A percentile compares a stretch with the other conserved stretches of the same genome.
Conservation (phyloP, 2,888 invertebrate species). For the Zelleria hepariella region DNA sequence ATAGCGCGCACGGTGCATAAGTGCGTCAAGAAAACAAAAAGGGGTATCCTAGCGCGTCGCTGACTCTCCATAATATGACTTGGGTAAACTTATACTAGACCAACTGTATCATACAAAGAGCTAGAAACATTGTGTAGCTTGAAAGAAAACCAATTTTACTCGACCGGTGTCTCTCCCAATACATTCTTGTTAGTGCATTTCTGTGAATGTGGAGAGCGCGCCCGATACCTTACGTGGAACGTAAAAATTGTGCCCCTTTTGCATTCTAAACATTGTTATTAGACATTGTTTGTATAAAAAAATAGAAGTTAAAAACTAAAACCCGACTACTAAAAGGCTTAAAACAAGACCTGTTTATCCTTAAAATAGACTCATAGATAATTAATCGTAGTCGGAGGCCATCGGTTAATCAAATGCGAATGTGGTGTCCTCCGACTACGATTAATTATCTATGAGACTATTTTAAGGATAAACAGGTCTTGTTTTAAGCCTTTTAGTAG, state of each 20-base stretch:
- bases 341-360: too few species aligned
- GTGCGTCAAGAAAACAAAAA: too few species aligned
- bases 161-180: not conserved
- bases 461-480: too few species aligned
- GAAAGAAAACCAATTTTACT: not conserved
- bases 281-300: not conserved
- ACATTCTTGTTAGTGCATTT: not conserved
- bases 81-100: not conserved
- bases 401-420: too few species aligned
- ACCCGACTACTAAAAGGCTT: too few species aligned
- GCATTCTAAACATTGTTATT: not conserved
- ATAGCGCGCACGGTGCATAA: too few species aligned
- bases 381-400: too few species aligned
- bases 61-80: not conserved
- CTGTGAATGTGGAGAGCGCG: not conserved
- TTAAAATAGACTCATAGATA: too few species aligned
- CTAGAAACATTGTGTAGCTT: not conserved
- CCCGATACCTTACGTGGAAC: not conserved
- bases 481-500: too few species aligned
- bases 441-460: too few species aligned
- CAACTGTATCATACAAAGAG: not conserved
- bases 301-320: not conserved
- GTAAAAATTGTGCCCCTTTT: not conserved
- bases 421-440: too few species aligned
- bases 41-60: too few species aligned